phyloP scores from a whole-genome alignment of 2,113 vertebrate species.

The Corythaixoides concolor region DNA sequence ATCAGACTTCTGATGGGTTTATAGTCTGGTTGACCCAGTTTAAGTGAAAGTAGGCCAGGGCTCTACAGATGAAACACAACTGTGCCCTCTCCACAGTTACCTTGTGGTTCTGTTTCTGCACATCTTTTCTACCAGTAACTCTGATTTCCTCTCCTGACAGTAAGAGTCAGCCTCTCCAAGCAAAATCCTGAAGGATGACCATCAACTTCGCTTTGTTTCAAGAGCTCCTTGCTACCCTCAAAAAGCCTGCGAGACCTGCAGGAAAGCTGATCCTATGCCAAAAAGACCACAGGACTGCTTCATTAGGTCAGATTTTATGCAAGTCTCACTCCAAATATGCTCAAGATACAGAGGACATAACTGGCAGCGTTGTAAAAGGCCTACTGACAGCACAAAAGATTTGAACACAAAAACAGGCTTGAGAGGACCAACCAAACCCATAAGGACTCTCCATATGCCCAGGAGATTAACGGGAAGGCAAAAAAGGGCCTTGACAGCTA shows the following conservation, averaged over 20 bases:
- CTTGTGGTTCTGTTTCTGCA: not conserved
- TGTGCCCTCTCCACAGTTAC: not conserved
- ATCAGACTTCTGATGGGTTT: not conserved
- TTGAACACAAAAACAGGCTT: not conserved
- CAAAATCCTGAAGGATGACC: not conserved
- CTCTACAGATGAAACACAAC: conserved; percentile 8
- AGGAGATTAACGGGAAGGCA: not conserved
- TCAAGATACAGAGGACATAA: not conserved
- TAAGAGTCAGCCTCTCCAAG: not conserved
- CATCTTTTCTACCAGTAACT: not conserved
- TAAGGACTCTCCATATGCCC: not conserved
- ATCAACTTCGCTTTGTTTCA: not conserved
- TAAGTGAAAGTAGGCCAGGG: conserved; percentile 22
- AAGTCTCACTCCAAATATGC: not conserved
- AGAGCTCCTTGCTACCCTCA: not conserved
- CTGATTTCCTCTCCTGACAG: not conserved
- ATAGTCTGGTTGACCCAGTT: conserved; percentile 16
- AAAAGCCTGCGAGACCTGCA: not conserved
- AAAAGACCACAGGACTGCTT: conserved; percentile 1
- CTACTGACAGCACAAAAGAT: not conserved
- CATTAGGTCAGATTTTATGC: conserved; percentile 48
- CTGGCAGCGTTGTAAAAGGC: not conserved
- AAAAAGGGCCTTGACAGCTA: not conserved
- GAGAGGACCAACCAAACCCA: not conserved
- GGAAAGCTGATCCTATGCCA: not conserved